Evolutionary conservation across 2,113 vertebrate genomes (phyloP).

Genomic region (Thalassoma bifasciatum): DNA sequence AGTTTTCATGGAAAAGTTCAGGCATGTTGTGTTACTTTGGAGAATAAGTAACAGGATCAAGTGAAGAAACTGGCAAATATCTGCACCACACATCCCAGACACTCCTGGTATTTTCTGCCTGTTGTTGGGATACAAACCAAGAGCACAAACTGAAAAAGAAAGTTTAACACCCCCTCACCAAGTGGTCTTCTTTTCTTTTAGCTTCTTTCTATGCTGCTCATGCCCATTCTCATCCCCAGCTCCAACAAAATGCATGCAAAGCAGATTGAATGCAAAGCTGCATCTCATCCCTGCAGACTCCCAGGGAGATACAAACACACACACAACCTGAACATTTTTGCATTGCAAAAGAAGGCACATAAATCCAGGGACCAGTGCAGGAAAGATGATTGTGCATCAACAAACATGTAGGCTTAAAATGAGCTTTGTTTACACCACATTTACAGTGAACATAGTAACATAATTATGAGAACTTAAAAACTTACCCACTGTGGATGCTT

Average conservation of each 20-base stretch:
- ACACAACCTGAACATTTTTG: constrained; percentile 51
- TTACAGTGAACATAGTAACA: constrained; percentile 37
- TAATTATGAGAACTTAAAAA: constrained; percentile 35
- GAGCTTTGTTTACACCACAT: constrained; percentile 54
- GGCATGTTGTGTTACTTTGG: not conserved
- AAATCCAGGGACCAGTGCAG: constrained; percentile 6
- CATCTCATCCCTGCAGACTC: constrained; percentile 20
- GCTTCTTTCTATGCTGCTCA: constrained; percentile 73
- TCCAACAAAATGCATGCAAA: constrained; percentile 69
- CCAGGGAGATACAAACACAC: constrained; percentile 10
- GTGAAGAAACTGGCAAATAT: not conserved
- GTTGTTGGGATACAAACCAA: constrained; percentile 44
- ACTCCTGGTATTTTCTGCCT: constrained; percentile 23
- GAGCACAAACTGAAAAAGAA: constrained; percentile 56
- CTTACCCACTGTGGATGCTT: constrained; percentile 83
- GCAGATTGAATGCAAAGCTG: constrained; percentile 57
- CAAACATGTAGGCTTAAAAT: constrained; percentile 3
- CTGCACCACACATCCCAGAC: constrained; percentile 35
- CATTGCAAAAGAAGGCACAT: constrained; percentile 69
- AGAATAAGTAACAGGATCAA: not conserved
- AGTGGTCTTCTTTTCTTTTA: constrained; percentile 61
- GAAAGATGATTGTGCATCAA: constrained; percentile 6
- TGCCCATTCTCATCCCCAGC: constrained; percentile 59
- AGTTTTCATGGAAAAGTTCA: not conserved
- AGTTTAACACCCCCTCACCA: constrained; percentile 64